Evolutionary conservation across 2,113 vertebrate genomes (phyloP).

Genomic region (Phasianus colchicus): DNA sequence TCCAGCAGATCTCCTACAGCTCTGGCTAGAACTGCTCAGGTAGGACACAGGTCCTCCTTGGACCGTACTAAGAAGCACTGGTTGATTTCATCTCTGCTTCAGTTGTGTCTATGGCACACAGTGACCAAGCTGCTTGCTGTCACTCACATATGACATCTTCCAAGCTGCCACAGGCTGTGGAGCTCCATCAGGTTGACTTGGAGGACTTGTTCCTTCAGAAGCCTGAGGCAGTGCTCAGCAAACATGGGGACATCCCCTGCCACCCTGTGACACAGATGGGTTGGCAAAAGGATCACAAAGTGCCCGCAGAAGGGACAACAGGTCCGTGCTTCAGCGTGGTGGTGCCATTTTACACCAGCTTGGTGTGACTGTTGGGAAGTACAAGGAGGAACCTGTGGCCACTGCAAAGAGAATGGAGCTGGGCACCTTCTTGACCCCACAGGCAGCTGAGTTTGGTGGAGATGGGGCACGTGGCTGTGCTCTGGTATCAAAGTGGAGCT

Average conservation of each 20-base stretch:
- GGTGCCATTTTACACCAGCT: rapidly evolving
- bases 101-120: rapidly evolving
- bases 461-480: rapidly evolving
- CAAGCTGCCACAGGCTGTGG: not conserved
- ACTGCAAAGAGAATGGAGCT: not conserved
- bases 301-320: rapidly evolving
- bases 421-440: not conserved
- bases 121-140: not conserved
- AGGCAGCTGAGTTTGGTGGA: not conserved
- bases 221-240: not conserved
- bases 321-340: not conserved
- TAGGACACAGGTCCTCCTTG: not conserved
- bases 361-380: not conserved
- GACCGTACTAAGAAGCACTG: not conserved
- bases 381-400: not conserved
- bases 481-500: rapidly evolving
- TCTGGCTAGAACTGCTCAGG: not conserved
- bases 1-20: not conserved
- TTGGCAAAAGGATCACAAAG: rapidly evolving
- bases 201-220: not conserved
- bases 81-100: not conserved
- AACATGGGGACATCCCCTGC: not conserved
- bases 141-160: not conserved
- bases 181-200: not conserved
- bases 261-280: rapidly evolving